Base-by-base conservation (phyloP, 2,797 vertebrate species). In the Ara ararauna region DNA sequence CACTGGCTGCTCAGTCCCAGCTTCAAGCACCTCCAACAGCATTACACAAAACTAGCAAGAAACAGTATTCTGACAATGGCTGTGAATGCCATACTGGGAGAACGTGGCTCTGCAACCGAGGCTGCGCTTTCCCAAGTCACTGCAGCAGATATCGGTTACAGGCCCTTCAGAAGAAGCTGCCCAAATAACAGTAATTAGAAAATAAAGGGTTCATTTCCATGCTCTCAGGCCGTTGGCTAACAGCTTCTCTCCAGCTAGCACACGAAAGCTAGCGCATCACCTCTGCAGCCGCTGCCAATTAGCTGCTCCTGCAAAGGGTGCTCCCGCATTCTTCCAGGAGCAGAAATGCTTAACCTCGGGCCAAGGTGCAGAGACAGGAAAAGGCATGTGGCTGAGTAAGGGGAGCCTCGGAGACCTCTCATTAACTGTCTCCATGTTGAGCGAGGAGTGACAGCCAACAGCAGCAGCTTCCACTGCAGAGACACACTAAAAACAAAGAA, bases 401-500 rank as follows among this genome's bases (percentile, higher is more conserved):
- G n/a, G 65, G 24, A 87, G 78, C 61, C 66, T n/a, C 50, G 30
- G 38, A 75, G 87, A 89, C 42, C 84, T 94, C 82, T 85, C 48
- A 22, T 91, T 78, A 84, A 56, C 44, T 14, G 13, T 6, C 42
- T 87, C 56, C 32, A 2, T 18, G 40, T 13, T 5, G 5, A 80
- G 16, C 1, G 20, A 74, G 45, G 23, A 78, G 32, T 86, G 38
- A 10, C 7, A 10, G 61, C 42, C n/a, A 32, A 51, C 20, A 48
- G 42, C 71, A 84, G 80, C 34, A 50, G 83, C 40, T 94, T 45
- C 50, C 0, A 1, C 79, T 60, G 77, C 54, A 79, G 60, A 76
- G 21, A 71, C 0, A 0, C 1, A 4, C 7, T 9, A 58, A 58
- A 70, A 94, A 44, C 30, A 72, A 78, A 86, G 51, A 4, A 48